Evolutionary conservation across 1,140 invertebrate genomes (phyloP), one percentile per base, ranked within the genome.

Genomic region (Vanessa atalanta): DNA sequence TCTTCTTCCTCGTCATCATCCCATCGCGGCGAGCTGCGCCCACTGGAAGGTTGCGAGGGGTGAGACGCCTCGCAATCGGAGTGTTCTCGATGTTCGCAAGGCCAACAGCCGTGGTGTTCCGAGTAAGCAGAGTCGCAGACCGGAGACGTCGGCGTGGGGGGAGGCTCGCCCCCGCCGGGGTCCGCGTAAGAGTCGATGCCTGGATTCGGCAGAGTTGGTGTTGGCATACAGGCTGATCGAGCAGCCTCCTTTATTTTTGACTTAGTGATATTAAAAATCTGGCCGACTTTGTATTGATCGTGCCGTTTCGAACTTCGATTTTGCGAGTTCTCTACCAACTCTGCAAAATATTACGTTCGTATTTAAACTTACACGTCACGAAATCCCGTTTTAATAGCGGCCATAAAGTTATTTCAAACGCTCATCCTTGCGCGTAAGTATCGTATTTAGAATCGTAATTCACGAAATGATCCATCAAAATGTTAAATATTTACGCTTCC

Each of bases 11-110:
- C 89, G 55, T 91, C 90, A 51, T 90, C 88, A 74, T 90, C 88
- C 87, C 94, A 95, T 74, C 94, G 94, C 79, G 94, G 94, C 82
- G 94, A 95, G 83, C 94, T 92, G 84, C 93, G 91, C 76, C 94
- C 93, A 81, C 92, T 93, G 65, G 88, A 90, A 11, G 79, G 82
- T 87, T 88, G 86, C 69, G 91, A 86, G 20, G 77, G 75, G 65
- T 83, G 84, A 31, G 86, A 83, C 12, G 78, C 76, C 57, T 86
- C 87, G 78, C 81, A 85, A 67, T 89, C 86, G 9, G 84, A 88
- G 60, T 88, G 85, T 7, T 90, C 88, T 6, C 84, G 86, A 55
- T 91, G 88, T 77, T 91, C 91, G 81, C 89, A 91, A 68, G 91
- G 92, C 88, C 92, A 93, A 87, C 93, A 94, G 73, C 94, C 94